Conservation (phyloP, 1,140 invertebrate genomes). For the Neomicropteryx cornuta region DNA sequence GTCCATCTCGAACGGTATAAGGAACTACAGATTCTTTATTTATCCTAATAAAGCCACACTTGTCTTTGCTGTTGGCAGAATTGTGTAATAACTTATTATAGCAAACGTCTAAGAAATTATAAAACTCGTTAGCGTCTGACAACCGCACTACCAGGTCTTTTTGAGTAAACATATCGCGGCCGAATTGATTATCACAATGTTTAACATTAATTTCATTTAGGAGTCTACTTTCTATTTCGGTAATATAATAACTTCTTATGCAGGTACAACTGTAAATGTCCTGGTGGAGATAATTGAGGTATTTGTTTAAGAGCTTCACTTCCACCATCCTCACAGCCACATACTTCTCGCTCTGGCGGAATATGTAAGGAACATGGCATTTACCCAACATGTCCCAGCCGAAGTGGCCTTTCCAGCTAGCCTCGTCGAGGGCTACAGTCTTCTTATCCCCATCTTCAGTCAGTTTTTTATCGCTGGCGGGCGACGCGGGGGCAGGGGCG, state of each 20-base stretch:
- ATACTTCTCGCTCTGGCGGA: constrained; percentile 72
- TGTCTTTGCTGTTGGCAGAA: constrained; percentile 56
- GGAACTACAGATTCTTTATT: constrained; percentile 91
- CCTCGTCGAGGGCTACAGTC: constrained; percentile 56
- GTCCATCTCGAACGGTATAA: constrained; percentile 71
- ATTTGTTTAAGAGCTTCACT: constrained; percentile 75
- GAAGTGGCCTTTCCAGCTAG: constrained; percentile 74
- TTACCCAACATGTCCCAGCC: constrained; percentile 82
- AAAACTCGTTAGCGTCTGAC: constrained; percentile 80
- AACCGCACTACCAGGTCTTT: constrained; percentile 84
- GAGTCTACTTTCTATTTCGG: constrained; percentile 76
- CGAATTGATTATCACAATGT: constrained; percentile 86
- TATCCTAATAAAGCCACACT: constrained; percentile 88
- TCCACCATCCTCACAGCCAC: constrained; percentile 88
- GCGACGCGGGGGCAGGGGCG: constrained; percentile 23
- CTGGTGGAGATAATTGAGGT: constrained; percentile 67
- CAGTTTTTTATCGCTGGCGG: constrained; percentile 19
- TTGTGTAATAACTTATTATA: constrained; percentile 66
- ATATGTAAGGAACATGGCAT: constrained; percentile 78
- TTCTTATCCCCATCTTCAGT: constrained; percentile 27
- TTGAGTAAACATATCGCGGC: constrained; percentile 75
- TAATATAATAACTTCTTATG: constrained; percentile 89
- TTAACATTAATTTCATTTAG: constrained; percentile 88
- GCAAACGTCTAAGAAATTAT: constrained; percentile 80
- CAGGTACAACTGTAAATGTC: constrained; percentile 81